Percentiles rank a stretch among this genome's conserved stretches.
Evolutionary conservation across 2,797 vertebrate genomes (phyloP).

Genomic region (Chrosomus eos): DNA sequence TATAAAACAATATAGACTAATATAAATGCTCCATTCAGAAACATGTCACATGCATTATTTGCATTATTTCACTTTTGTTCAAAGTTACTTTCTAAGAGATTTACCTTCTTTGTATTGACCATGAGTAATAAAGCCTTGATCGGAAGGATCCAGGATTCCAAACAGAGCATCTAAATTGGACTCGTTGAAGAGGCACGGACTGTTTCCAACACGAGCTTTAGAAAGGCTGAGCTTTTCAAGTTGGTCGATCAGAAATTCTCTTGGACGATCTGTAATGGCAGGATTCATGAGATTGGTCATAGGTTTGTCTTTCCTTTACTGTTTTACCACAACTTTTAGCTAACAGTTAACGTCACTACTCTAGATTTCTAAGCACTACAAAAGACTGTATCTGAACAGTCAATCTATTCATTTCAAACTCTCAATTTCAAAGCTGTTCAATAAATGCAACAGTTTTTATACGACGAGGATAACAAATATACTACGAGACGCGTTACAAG

Average conservation of each 20-base stretch:
- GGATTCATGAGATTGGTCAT: neutral
- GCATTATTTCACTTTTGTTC: neutral
- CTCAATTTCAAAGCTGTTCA: neutral
- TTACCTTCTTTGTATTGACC: conserved; percentile 76
- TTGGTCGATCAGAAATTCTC: conserved; percentile 72
- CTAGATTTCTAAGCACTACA: neutral
- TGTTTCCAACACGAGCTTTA: conserved; percentile 33
- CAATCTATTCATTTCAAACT: neutral
- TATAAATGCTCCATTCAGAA: neutral
- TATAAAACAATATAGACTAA: neutral
- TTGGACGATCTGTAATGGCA: conserved; percentile 69
- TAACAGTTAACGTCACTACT: neutral
- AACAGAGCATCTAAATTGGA: conserved; percentile 71
- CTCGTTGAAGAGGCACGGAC: conserved; percentile 68
- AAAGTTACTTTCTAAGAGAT: neutral
- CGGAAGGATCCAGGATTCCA: conserved; percentile 72
- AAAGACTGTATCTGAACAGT: neutral
- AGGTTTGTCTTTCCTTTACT: neutral
- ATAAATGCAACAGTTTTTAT: neutral
- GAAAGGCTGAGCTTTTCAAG: conserved; percentile 69
- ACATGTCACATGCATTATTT: neutral
- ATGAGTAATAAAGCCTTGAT: conserved; percentile 68
- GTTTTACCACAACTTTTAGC: no score
- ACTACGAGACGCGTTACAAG: neutral
- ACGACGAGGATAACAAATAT: neutral